phyloP scores from a whole-genome alignment of 1,140 invertebrate species.

The Panagrolaimus sp. region DNA sequence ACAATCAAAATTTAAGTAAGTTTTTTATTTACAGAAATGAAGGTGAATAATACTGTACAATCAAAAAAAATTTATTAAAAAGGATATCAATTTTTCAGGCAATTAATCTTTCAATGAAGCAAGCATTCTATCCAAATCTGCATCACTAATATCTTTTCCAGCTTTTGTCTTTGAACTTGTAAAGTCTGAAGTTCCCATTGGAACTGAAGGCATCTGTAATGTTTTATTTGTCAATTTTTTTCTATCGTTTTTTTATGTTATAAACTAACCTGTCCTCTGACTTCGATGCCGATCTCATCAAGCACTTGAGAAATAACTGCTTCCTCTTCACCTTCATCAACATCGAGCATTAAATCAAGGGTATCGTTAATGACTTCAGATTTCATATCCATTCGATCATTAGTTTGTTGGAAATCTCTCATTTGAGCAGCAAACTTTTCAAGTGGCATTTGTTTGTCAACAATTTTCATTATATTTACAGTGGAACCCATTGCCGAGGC shows the following conservation, averaged over 20 bases:
- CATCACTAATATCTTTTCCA: constrained; percentile 19
- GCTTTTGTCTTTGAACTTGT: constrained; percentile 6
- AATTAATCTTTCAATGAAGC: constrained; percentile 21
- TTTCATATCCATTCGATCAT: constrained; percentile 83
- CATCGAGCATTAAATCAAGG: constrained; percentile 78
- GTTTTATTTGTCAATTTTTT: background rate
- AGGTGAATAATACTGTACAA: too few species aligned
- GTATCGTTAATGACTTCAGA: constrained; percentile 91
- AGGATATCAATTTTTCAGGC: background rate
- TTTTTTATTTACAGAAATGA: too few species aligned
- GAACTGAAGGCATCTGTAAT: constrained; percentile 8
- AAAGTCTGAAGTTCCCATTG: background rate
- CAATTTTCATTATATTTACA: constrained; percentile 71
- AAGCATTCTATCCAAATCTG: constrained; percentile 22
- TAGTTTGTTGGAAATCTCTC: constrained; percentile 75
- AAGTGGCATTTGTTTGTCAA: constrained; percentile 81
- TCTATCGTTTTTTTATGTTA: background rate
- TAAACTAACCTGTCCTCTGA: constrained; percentile 72
- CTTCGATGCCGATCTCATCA: constrained; percentile 91
- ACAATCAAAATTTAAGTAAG: constrained; percentile 23
- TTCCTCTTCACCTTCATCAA: constrained; percentile 81
- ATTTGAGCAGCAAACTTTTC: constrained; percentile 74
- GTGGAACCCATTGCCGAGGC: constrained; percentile 78
- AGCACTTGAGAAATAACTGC: constrained; percentile 78
- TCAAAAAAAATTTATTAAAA: background rate